Conservation (phyloP, 2,797 vertebrate genomes). For the Microchirus variegatus region DNA sequence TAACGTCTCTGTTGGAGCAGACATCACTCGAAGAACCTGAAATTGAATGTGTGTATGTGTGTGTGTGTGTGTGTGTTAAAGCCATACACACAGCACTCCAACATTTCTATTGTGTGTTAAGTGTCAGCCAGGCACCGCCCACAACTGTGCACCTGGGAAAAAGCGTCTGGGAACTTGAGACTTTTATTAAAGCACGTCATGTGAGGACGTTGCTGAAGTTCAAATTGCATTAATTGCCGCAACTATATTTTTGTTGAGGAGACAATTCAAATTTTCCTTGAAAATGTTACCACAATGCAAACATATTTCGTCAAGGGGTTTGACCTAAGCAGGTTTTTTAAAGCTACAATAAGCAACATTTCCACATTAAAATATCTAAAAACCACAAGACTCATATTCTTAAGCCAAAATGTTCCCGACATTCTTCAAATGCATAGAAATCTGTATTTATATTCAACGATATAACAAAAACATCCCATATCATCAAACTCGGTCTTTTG, state of each 20-base stretch:
- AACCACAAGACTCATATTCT: no score
- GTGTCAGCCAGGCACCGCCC: conserved; percentile 62
- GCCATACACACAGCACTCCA: conserved; percentile 44
- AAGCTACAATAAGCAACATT: background rate
- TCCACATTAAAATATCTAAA: background rate
- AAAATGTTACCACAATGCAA: background rate
- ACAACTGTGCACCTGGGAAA: conserved; percentile 61
- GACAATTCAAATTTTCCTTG: no score
- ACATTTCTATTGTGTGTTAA: conserved; percentile 62
- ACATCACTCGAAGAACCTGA: conserved; percentile 16
- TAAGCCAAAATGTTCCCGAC: no score
- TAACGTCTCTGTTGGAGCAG: conserved; percentile 50
- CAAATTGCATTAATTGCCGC: background rate
- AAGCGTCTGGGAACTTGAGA: conserved; percentile 54
- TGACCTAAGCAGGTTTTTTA: no score
- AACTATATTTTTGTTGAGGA: background rate
- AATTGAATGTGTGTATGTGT: conserved; percentile 31
- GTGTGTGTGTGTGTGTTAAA: conserved; percentile 47
- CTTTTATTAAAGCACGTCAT: conserved; percentile 28
- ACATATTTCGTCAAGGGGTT: background rate
- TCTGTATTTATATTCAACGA: no score
- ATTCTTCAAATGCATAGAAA: no score
- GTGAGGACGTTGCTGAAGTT: background rate
- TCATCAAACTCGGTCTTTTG: no score
- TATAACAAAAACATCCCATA: no score